Base-by-base conservation (phyloP, 2,797 vertebrate species). In the Sylvia borin region DNA sequence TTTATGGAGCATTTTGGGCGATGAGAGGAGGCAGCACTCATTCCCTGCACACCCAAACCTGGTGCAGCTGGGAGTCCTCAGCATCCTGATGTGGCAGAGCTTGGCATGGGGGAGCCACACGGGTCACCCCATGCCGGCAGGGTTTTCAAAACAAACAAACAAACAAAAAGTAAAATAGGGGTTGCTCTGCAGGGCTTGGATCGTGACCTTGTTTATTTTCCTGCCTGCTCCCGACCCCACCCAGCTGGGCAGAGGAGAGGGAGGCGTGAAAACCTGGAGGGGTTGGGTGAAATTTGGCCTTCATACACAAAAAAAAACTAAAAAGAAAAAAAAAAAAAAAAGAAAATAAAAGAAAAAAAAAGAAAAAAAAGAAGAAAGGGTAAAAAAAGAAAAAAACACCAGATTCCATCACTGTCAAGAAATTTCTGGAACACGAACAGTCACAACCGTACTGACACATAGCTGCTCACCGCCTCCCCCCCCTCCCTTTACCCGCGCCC, bases 401-500 rank as follows among this genome's bases (percentile, higher is more conserved):
- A 13, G 58, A 75, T 90, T 88, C 92, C 91, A 93, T 80, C 55
- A 78, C 93, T 94, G 75, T 83, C 85, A 88, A 96, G 97, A 97
- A 96, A 96, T 98, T 97, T 98, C 98, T 96, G 96, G 97, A 97
- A 97, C 73, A 40, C 18, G 43, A 85, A 78, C 36, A 81, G 83
- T 66, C 86, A 82, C 92, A 78, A 36, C 66, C 10, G 5, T 70
- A 25, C 65, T 72, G 93, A 86, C 80, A 79, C 73, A 36, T 24
- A 64, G 88, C 64, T 51, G 62, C 77, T 80, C 38, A 9, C 26
- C 45, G 31, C 10, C 27, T 16, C 36, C 10, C 29, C 19, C 31
- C 26, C 18, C 13, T 4, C 24, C 13, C 9, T 74, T 54, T 40
- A 43, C 90, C 90, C 88, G 43, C 73, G 48, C 87, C 93, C 43